A percentile compares a stretch with the other conserved stretches of the same genome.
These are phyloP conservation scores for Toxostoma redivivum DNA, from an alignment of 2,113 vertebrate species.

Conservation along the genomic window DNA sequence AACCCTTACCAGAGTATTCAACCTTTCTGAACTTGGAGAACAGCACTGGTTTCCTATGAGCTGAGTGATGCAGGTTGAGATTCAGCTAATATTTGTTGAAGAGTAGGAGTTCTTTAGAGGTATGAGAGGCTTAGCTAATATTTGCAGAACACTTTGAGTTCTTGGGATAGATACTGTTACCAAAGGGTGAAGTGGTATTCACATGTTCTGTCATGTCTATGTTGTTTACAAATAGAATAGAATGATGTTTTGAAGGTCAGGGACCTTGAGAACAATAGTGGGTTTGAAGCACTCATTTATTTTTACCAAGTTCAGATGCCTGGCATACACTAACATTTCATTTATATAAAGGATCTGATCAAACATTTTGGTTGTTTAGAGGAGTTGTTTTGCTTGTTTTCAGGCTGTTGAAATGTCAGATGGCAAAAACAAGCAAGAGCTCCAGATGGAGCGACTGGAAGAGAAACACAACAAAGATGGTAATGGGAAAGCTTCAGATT, in stretches of 20 bases:
- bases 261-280: conserved; percentile 60
- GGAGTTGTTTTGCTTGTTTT: conserved; percentile 49
- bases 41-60: not conserved
- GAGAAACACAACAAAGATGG: not conserved
- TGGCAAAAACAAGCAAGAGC: conserved; percentile 39
- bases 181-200: conserved; percentile 46
- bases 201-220: conserved; percentile 47
- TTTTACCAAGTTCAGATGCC: conserved; percentile 64
- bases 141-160: conserved; percentile 36
- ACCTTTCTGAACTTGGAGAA: not conserved
- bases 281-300: conserved; percentile 62
- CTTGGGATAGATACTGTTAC: conserved; percentile 40
- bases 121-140: conserved; percentile 22
- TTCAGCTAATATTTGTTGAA: conserved; percentile 50
- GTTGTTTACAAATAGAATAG: conserved; percentile 64
- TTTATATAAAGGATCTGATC: conserved; percentile 58
- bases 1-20: not conserved
- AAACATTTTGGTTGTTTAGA: conserved; percentile 45
- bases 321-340: conserved; percentile 56
- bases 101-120: conserved; percentile 3
- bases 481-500: not conserved
- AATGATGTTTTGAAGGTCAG: conserved; percentile 65
- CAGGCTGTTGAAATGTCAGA: conserved; percentile 62
- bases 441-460: conserved; percentile 51
- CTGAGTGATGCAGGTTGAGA: not conserved